Percentiles rank a stretch among this genome's conserved stretches.
Evolutionary conservation across 2,797 vertebrate genomes (phyloP).

Genomic region (Monodelphis domestica): DNA sequence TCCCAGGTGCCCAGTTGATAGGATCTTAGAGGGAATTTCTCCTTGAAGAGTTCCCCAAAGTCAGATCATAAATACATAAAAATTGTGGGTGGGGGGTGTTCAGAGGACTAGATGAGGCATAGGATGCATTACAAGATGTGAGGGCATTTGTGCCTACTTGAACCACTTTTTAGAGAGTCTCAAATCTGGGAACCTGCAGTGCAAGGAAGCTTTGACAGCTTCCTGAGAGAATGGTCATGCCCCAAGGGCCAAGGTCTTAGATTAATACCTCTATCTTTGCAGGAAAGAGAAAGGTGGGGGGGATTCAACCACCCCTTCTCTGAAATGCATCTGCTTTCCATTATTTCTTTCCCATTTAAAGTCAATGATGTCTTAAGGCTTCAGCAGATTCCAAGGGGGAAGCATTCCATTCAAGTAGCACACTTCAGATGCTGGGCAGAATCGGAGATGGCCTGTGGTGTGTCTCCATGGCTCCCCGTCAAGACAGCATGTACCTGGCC

Average conservation of each 20-base stretch:
- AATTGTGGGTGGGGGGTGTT: background rate
- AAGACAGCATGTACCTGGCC: background rate
- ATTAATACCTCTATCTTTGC: background rate
- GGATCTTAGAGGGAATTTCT: background rate
- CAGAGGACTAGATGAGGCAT: background rate
- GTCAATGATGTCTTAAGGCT: conserved; percentile 8
- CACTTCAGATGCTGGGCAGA: background rate
- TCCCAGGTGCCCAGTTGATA: background rate
- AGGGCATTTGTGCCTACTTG: background rate
- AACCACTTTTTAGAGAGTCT: background rate
- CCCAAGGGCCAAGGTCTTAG: background rate
- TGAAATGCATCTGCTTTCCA: background rate
- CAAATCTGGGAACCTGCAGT: background rate
- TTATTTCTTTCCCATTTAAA: background rate
- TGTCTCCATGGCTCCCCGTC: background rate
- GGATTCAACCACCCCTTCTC: background rate
- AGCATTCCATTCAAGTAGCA: background rate
- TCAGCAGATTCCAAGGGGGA: background rate
- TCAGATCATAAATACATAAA: background rate
- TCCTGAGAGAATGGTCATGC: background rate
- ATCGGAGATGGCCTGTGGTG: background rate
- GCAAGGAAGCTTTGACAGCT: background rate
- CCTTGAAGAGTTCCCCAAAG: background rate
- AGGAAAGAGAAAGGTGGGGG: background rate
- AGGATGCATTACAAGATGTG: background rate